Percentiles rank a stretch among this genome's conserved stretches.
Conservation (phyloP, 1,140 invertebrate species). For the Trichogramma pretiosum region DNA sequence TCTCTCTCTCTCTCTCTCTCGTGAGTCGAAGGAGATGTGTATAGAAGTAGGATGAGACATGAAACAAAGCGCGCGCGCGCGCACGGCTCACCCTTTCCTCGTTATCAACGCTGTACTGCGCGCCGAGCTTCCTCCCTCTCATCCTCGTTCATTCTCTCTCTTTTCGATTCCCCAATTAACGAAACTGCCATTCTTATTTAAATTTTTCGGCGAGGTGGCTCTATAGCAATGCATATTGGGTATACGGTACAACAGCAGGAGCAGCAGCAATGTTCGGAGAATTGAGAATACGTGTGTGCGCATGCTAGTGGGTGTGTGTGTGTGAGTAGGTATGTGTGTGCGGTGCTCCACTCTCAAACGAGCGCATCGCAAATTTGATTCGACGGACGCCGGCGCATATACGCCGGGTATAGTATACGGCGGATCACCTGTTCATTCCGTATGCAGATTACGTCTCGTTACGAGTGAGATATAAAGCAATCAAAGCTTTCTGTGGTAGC, state of each 20-base stretch:
- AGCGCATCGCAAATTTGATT: no score
- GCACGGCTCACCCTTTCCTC: no score
- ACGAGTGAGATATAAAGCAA: conserved; percentile 1
- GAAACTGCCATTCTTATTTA: background rate
- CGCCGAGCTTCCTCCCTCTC: background rate
- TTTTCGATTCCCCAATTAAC: background rate
- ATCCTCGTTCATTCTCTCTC: background rate
- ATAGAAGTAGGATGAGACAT: background rate
- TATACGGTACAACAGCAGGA: no score
- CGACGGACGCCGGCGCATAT: no score
- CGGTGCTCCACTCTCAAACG: no score
- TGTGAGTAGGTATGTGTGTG: no score
- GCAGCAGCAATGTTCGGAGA: background rate
- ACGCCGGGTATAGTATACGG: no score
- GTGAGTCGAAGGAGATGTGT: background rate
- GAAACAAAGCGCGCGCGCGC: background rate
- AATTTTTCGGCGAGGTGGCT: background rate
- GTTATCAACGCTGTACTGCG: no score
- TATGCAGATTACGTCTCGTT: conserved; percentile 9
- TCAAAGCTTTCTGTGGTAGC: background rate
- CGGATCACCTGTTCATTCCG: conserved; percentile 4
- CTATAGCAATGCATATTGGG: no score
- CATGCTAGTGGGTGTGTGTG: no score
- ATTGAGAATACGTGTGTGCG: no score
- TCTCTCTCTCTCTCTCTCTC: conserved; percentile 8